phyloP scores from a whole-genome alignment of 1,140 invertebrate genomes.

The Megalopta genalis region DNA sequence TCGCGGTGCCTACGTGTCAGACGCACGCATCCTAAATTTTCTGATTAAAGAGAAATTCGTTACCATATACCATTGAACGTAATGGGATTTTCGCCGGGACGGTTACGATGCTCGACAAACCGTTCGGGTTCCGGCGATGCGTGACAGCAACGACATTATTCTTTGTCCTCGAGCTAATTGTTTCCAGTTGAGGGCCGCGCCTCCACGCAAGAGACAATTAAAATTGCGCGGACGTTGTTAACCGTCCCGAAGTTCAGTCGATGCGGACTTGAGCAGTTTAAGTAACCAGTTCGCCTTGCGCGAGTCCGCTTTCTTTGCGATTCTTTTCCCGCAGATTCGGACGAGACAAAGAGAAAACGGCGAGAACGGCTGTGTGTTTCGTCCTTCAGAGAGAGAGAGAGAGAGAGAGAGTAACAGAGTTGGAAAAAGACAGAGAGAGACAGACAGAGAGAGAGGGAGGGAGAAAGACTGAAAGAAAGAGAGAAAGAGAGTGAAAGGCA shows the following conservation, averaged over 20 bases:
- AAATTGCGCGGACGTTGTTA: slow-evolving; percentile 5
- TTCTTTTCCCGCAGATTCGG: not conserved
- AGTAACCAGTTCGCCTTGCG: slow-evolving; percentile 11
- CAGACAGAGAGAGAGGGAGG: not conserved
- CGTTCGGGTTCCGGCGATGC: not conserved
- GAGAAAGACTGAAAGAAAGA: too few species aligned
- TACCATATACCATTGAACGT: not conserved
- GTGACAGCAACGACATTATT: not conserved
- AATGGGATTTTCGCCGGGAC: not conserved
- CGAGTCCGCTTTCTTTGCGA: not conserved
- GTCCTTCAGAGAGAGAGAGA: too few species aligned
- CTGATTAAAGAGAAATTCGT: not conserved
- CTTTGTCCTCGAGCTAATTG: not conserved
- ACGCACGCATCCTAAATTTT: not conserved
- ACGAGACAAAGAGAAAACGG: not conserved
- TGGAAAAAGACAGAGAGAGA: too few species aligned
- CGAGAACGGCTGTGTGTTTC: too few species aligned
- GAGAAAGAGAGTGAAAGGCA: too few species aligned
- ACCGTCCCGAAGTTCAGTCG: not conserved
- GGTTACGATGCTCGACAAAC: not conserved
- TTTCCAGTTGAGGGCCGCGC: not conserved
- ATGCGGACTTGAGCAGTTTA: not conserved
- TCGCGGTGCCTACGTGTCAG: not conserved
- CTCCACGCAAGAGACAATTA: not conserved
- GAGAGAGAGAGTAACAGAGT: too few species aligned